Evolutionary conservation across 1,140 invertebrate genomes (phyloP).

Genomic region (Pygmarrhopalites habei): DNA sequence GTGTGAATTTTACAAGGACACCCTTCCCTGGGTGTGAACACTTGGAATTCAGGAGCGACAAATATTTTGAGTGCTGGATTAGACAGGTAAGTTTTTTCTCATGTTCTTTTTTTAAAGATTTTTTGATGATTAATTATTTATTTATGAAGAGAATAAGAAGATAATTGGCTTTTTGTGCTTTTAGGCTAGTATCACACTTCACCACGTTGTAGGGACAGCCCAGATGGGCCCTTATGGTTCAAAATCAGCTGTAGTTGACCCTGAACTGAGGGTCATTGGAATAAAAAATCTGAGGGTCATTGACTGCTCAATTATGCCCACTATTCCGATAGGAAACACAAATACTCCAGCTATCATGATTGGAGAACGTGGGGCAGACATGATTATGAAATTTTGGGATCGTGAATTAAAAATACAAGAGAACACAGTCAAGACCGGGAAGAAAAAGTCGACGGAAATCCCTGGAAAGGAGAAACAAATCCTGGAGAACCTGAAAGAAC

Average conservation of each 20-base stretch:
- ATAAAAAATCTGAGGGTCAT: conserved; percentile 60
- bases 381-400: conserved; percentile 42
- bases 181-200: conserved; percentile 82
- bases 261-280: conserved; percentile 49
- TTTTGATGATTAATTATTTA: no score
- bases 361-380: conserved; percentile 46
- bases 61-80: neutral
- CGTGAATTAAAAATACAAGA: no score
- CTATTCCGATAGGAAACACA: conserved; percentile 68
- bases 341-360: conserved; percentile 62
- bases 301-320: conserved; percentile 82
- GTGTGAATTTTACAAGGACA: no score
- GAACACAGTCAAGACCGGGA: no score
- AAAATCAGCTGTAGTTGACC: conserved; percentile 16
- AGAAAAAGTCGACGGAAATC: no score
- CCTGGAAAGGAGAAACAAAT: no score
- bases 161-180: no score
- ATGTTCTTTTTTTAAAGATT: no score
- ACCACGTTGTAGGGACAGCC: conserved; percentile 80
- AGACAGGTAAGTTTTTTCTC: neutral
- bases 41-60: no score
- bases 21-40: no score
- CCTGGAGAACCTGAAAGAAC: no score
- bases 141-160: no score
- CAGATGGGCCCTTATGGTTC: conserved; percentile 66